These are phyloP conservation scores for Bugula neritina DNA, from an alignment of 2,888 invertebrate species.

Conservation along the genomic window DNA sequence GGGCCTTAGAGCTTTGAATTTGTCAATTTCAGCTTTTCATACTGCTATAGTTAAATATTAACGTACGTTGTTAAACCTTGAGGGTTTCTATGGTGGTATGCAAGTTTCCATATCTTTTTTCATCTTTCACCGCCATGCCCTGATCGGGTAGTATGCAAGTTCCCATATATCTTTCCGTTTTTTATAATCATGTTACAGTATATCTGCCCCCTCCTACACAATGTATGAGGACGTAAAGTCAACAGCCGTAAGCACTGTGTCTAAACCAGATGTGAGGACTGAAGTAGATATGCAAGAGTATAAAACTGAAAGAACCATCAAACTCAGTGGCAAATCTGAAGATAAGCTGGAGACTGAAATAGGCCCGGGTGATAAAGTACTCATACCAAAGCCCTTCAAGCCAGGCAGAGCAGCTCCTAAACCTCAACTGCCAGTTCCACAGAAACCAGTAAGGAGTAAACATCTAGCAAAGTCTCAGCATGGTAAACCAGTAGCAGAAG, in stretches of 20 bases:
- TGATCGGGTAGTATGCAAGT: too few relatives aligned
- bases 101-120: too few relatives aligned
- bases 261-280: conserved; percentile 2
- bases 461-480: neutral
- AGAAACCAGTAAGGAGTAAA: conserved; percentile 5
- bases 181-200: too few relatives aligned
- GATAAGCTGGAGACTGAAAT: neutral
- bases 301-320: conserved; percentile 18
- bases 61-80: too few relatives aligned
- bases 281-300: conserved; percentile 22
- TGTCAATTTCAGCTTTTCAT: too few relatives aligned
- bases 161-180: too few relatives aligned
- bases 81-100: too few relatives aligned
- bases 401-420: conserved; percentile 1
- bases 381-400: neutral
- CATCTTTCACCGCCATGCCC: too few relatives aligned
- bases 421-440: neutral
- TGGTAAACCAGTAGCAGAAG: neutral
- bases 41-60: too few relatives aligned
- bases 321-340: conserved; percentile 19
- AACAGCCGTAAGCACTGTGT: neutral
- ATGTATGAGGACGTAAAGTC: conserved; percentile 25
- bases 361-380: conserved; percentile 14
- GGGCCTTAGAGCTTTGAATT: too few relatives aligned
- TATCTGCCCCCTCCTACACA: conserved; percentile 18